A percentile compares a stretch with the other conserved stretches of the same genome.
Evolutionary conservation across 2,797 vertebrate genomes (phyloP).

Genomic region (Gallinago nigripennis): DNA sequence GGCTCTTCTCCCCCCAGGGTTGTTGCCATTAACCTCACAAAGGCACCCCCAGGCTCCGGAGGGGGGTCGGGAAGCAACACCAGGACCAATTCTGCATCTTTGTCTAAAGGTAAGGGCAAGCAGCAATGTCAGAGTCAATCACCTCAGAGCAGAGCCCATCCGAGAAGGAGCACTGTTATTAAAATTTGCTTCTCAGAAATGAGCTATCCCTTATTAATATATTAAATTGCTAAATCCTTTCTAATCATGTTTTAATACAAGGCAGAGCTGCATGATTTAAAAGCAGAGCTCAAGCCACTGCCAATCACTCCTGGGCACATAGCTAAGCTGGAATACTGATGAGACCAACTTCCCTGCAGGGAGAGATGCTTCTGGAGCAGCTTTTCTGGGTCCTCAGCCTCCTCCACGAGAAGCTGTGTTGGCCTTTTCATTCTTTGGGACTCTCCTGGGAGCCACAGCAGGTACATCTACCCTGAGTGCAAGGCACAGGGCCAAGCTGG

Average conservation of each 20-base stretch:
- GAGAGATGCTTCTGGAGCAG: background rate
- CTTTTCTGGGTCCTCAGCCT: background rate
- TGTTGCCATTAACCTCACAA: background rate
- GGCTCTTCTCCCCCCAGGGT: background rate
- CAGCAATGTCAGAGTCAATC: background rate
- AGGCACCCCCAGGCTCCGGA: background rate
- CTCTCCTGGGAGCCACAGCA: background rate
- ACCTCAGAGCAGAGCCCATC: background rate
- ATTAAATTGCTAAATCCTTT: slow-evolving; percentile 42
- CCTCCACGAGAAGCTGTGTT: background rate
- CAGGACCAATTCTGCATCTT: background rate
- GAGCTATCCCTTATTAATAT: slow-evolving; percentile 44
- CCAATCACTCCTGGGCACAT: background rate
- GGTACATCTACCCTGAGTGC: background rate
- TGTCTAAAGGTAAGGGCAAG: background rate
- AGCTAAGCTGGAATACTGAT: slow-evolving; percentile 32
- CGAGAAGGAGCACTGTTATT: background rate
- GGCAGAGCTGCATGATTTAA: slow-evolving; percentile 24
- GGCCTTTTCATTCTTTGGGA: background rate
- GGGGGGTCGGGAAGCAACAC: background rate
- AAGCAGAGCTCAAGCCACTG: slow-evolving; percentile 16
- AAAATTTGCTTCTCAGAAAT: slow-evolving; percentile 1
- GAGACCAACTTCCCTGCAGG: background rate
- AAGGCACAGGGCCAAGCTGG: background rate
- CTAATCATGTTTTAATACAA: slow-evolving; percentile 19